These are phyloP conservation scores for Hypsibius dujardini DNA, from an alignment of 1,140 invertebrate species.

Conservation along the genomic window DNA sequence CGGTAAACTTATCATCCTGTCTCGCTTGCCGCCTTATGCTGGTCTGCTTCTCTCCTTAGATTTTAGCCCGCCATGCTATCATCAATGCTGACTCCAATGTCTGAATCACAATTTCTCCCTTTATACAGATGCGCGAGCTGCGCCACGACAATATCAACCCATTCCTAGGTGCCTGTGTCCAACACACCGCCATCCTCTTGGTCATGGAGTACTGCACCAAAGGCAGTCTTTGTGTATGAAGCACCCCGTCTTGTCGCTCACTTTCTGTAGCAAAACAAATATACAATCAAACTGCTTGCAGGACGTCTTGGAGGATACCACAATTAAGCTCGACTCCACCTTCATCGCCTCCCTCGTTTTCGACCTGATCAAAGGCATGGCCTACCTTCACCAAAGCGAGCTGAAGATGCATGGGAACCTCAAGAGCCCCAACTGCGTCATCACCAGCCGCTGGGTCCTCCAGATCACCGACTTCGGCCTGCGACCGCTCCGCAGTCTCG, in stretches of 20 bases:
- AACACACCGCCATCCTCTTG: slow-evolving; percentile 63
- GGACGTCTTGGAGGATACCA: slow-evolving; percentile 75
- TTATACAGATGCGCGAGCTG: slow-evolving; percentile 65
- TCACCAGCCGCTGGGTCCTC: slow-evolving; percentile 84
- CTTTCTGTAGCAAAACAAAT: neutral
- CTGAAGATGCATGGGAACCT: slow-evolving; percentile 69
- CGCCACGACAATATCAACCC: slow-evolving; percentile 84
- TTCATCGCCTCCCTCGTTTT: slow-evolving; percentile 69
- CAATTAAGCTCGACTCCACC: slow-evolving; percentile 74
- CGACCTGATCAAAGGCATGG: slow-evolving; percentile 65
- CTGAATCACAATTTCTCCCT: too few species aligned
- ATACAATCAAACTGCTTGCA: slow-evolving; percentile 28
- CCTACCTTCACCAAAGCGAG: slow-evolving; percentile 74
- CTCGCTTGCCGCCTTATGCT: too few species aligned
- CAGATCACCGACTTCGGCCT: slow-evolving; percentile 77
- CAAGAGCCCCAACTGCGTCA: slow-evolving; percentile 71
- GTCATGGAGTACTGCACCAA: slow-evolving; percentile 74
- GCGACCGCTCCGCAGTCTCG: slow-evolving; percentile 24
- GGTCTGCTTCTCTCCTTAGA: too few species aligned
- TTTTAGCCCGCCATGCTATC: too few species aligned
- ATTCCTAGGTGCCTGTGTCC: slow-evolving; percentile 83
- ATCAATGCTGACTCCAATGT: too few species aligned
- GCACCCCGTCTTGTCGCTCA: neutral
- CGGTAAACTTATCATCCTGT: too few species aligned
- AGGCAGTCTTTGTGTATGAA: slow-evolving; percentile 59